Conservation (phyloP, 2,888 invertebrate species). For the Acronicta aceris region DNA sequence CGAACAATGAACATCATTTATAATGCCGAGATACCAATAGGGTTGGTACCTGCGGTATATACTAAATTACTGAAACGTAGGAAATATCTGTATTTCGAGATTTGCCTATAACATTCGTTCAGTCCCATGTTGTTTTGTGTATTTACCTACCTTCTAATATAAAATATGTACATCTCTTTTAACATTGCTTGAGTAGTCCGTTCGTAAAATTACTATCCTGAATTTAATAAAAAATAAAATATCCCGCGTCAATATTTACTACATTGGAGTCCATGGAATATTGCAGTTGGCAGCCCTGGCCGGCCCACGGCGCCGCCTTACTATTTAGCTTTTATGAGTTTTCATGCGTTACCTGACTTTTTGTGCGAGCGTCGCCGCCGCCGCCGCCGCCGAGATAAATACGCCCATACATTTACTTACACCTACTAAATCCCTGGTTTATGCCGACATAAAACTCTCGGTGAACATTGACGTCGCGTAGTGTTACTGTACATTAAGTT, state of each 20-base stretch:
- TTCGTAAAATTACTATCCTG: neutral
- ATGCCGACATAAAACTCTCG: constrained; percentile 53
- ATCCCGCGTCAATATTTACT: no score
- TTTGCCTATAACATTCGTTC: no score
- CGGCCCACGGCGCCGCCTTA: constrained; percentile 7
- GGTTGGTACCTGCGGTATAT: neutral
- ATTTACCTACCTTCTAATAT: no score
- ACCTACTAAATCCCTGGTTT: constrained; percentile 22
- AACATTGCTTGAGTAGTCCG: neutral
- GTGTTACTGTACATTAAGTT: constrained; percentile 14
- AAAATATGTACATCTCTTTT: no score
- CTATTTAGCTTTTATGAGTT: constrained; percentile 54
- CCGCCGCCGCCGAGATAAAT: constrained; percentile 22
- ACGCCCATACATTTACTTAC: constrained; percentile 36
- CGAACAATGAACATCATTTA: constrained; percentile 18
- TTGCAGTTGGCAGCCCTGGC: neutral
- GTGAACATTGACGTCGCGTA: constrained; percentile 11
- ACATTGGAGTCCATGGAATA: neutral
- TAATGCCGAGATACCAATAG: constrained; percentile 7
- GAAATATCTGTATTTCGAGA: no score
- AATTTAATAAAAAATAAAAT: neutral
- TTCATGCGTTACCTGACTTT: constrained; percentile 47
- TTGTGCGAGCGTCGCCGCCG: constrained; percentile 13
- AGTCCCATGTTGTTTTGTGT: no score
- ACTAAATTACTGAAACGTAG: no score